Evolutionary conservation across 2,113 vertebrate species (phyloP).

Genomic region (Sinocyclocheilus anophthalmus): DNA sequence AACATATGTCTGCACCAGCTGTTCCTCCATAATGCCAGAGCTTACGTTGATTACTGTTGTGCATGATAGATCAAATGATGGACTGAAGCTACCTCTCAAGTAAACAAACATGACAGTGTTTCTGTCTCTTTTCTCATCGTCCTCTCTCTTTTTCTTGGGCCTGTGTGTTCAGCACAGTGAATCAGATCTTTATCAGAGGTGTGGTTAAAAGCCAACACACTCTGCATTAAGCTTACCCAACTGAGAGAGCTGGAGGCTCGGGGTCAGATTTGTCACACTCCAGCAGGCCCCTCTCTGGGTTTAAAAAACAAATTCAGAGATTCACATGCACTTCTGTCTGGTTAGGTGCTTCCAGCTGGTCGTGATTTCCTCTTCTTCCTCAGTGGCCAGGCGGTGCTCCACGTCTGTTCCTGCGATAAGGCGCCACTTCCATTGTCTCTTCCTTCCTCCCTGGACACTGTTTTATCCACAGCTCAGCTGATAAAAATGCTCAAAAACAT

Average conservation of each 20-base stretch:
- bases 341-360: conserved; percentile 17
- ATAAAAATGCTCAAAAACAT: neutral
- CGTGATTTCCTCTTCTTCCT: neutral
- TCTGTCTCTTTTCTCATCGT: neutral
- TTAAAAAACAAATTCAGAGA: neutral
- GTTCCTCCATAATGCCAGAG: conserved; percentile 68
- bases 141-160: conserved; percentile 26
- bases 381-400: neutral
- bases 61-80: conserved; percentile 48
- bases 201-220: conserved; percentile 48
- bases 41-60: conserved; percentile 68
- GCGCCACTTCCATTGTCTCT: conserved; percentile 15
- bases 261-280: conserved; percentile 66
- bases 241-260: conserved; percentile 53
- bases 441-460: neutral
- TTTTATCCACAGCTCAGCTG: conserved; percentile 9
- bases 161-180: conserved; percentile 69
- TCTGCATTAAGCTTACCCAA: conserved; percentile 47
- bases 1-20: conserved; percentile 72
- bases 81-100: neutral
- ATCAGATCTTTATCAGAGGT: conserved; percentile 66
- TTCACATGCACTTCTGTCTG: neutral
- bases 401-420: conserved; percentile 25
- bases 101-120: conserved; percentile 15
- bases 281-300: conserved; percentile 11